Evolutionary conservation across 2,888 invertebrate genomes (phyloP).

Genomic region (Cryptocephalus moraei): DNA sequence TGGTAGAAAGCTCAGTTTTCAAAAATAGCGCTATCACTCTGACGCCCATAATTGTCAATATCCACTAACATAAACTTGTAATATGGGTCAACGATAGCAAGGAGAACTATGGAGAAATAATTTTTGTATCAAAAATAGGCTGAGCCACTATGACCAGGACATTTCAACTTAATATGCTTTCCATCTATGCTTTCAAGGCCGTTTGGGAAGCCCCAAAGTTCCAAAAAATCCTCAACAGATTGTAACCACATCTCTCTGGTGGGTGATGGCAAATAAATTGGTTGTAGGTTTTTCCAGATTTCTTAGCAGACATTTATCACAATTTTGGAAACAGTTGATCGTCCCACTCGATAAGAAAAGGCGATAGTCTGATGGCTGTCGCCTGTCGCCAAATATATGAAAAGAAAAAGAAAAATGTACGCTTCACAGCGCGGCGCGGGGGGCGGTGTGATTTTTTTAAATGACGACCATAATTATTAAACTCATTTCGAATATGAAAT

Average conservation of each 20-base stretch:
- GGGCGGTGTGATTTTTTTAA: no score
- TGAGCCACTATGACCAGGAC: slow-evolving; percentile 16
- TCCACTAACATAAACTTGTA: slow-evolving; percentile 17
- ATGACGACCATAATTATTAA: no score
- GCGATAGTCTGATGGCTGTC: slow-evolving; percentile 11
- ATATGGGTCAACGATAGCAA: slow-evolving; percentile 21
- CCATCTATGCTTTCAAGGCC: no score
- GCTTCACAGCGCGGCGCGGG: no score
- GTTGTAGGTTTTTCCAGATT: slow-evolving; percentile 18
- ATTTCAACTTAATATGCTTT: slow-evolving; percentile 21
- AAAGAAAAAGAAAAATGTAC: slow-evolving; percentile 2
- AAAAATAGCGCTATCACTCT: slow-evolving; percentile 13
- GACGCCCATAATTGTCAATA: slow-evolving; percentile 19
- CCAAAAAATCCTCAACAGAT: slow-evolving; percentile 19
- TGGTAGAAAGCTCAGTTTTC: no score
- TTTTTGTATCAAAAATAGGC: slow-evolving; percentile 21
- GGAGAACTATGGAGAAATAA: slow-evolving; percentile 20
- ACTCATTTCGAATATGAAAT: no score
- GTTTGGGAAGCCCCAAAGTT: no score
- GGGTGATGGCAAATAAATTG: no score
- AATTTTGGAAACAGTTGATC: no score
- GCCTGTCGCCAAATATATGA: slow-evolving; percentile 7
- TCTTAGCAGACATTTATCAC: slow-evolving; percentile 20
- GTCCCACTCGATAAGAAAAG: slow-evolving; percentile 10
- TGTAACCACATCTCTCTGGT: slow-evolving; percentile 13